Base-by-base conservation (phyloP, 2,888 invertebrate species). In the Spisula solida region DNA sequence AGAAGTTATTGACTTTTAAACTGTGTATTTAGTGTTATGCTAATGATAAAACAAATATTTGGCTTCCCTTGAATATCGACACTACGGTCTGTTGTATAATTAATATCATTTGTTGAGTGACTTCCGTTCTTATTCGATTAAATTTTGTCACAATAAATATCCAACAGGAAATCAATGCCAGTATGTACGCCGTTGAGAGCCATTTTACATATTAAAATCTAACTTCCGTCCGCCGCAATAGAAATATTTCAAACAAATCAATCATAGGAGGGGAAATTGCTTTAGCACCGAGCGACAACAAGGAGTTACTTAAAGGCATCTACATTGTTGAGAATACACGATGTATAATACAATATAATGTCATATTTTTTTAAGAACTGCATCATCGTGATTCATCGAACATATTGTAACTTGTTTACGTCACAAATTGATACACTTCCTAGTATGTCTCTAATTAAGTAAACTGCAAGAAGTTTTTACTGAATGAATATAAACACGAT, bases 51-150 rank as follows among this genome's bases (percentile, higher is more conserved):
- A 34, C 34, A 31, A 75, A 75, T 75, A 75, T 75, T 75, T 75
- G 75, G 34, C 31, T 31, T 75, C 25, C n/a, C 75, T 34, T 31
- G 34, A 75, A 18, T 75, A 18, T 34, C 18, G 75, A 10, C 34
- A 31, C 75, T 16, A 14, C 16, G 75, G 75, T 75, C 18, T 31
- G 34, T 75, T 75, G 18, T 31, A 75, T 75, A 31, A 75, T 75
- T 31, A 31, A 75, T 75, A 75, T 34, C 31, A 31, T 75, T 75
- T 75, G 34, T 18, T 31, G 14, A 14, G 34, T 75, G 31, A 75
- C 75, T 75, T 75, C 75, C 75, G 75, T 34, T 34, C 25, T 31
- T 75, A 75, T 75, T 75, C 75, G 75, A 75, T 75, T 75, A 75
- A 75, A 34, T 75, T 75, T 75, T 75, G 34, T 75, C 75, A 31